A percentile compares a stretch with the other conserved stretches of the same genome.
phyloP scores from a whole-genome alignment of 2,888 invertebrate genomes.

The Leucophenga montana region DNA sequence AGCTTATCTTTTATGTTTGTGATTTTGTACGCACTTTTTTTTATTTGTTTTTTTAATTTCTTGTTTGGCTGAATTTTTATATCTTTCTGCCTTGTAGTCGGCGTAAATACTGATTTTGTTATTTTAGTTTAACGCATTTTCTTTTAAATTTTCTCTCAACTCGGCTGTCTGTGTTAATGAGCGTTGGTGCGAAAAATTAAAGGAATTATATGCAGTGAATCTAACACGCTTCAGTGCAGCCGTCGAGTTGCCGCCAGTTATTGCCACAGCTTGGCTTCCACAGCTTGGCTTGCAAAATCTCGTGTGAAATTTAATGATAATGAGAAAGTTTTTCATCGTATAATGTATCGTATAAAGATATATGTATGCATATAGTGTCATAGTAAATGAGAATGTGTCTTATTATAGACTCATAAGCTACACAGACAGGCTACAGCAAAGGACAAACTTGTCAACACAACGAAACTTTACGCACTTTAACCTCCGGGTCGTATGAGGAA shows the following conservation, averaged over 20 bases:
- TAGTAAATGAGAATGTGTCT: conserved; percentile 3
- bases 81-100: conserved; percentile 29
- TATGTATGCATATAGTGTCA: neutral
- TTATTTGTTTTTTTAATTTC: conserved; percentile 43
- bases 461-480: neutral
- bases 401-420: neutral
- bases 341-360: too few relatives aligned
- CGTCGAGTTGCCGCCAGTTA: conserved; percentile 51
- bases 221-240: conserved; percentile 18
- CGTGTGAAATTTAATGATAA: neutral
- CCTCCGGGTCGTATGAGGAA: too few relatives aligned
- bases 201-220: conserved; percentile 22
- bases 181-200: conserved; percentile 27
- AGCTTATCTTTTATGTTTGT: conserved; percentile 51
- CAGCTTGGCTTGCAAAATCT: conserved; percentile 17
- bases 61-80: conserved; percentile 27
- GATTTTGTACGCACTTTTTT: neutral
- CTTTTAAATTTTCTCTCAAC: neutral
- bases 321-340: neutral
- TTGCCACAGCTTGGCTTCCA: conserved; percentile 53
- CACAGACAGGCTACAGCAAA: neutral
- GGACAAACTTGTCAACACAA: neutral
- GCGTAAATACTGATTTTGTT: conserved; percentile 11
- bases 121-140: conserved; percentile 25
- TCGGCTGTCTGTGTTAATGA: conserved; percentile 15